A percentile compares a stretch with the other conserved stretches of the same genome.
These are phyloP conservation scores for Anoura caudifer DNA, from an alignment of 2,113 vertebrate species.

Conservation along the genomic window DNA sequence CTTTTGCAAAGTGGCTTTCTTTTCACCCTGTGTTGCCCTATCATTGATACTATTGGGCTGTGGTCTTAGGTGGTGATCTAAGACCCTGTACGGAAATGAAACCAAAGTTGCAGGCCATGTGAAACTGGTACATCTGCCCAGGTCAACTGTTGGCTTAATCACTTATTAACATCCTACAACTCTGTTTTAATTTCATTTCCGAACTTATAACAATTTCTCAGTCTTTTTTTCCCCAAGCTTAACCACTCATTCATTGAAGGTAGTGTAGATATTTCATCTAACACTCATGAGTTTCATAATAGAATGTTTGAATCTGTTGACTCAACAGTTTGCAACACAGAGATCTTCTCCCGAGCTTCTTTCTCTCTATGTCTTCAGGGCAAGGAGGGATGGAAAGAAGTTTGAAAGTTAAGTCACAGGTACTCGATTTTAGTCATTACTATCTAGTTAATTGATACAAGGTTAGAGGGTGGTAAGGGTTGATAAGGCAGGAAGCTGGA, in stretches of 20 bases:
- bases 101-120: not conserved
- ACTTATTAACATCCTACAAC: not conserved
- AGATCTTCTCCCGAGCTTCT: not conserved
- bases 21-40: rapidly evolving
- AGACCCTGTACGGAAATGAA: not conserved
- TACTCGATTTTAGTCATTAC: not conserved
- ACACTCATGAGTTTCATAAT: rapidly evolving
- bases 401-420: not conserved
- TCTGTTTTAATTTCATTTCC: not conserved
- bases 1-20: not conserved
- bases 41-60: not conserved
- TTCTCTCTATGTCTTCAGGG: not conserved
- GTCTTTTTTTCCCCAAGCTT: not conserved
- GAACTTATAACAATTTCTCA: not conserved
- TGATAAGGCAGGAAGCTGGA: not conserved
- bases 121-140: too few relatives aligned
- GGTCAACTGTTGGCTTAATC: not conserved
- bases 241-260: not conserved
- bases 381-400: not conserved
- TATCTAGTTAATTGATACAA: not conserved
- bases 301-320: not conserved
- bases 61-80: not conserved
- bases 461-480: not conserved
- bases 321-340: not conserved
- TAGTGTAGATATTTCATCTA: not conserved